phyloP scores from a whole-genome alignment of 2,888 invertebrate species.

The Apotomis turbidana region DNA sequence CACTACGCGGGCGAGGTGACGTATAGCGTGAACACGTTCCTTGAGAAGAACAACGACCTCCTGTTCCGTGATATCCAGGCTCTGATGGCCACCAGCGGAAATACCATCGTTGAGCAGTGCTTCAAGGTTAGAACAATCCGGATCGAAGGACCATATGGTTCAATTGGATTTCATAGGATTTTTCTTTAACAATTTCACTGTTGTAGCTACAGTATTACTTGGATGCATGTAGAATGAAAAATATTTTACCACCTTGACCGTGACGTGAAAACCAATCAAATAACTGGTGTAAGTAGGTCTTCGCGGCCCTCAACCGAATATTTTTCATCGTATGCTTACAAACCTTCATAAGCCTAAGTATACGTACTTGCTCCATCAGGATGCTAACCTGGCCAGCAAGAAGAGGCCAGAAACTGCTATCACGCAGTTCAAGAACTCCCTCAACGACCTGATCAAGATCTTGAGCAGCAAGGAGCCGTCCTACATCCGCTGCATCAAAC shows the following conservation, averaged over 20 bases:
- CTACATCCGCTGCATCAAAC: constrained; percentile 97
- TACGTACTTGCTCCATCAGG: constrained; percentile 60
- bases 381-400: constrained; percentile 85
- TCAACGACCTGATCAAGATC: constrained; percentile 94
- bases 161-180: background rate
- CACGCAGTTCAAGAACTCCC: constrained; percentile 94
- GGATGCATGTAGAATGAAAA: too few relatives aligned
- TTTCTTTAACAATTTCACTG: background rate
- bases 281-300: too few relatives aligned
- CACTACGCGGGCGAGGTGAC: constrained; percentile 98
- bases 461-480: constrained; percentile 97
- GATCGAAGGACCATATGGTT: constrained; percentile 7
- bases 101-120: constrained; percentile 71
- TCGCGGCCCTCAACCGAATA: too few relatives aligned
- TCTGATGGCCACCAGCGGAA: constrained; percentile 87
- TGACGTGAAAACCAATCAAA: too few relatives aligned
- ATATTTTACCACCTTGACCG: too few relatives aligned
- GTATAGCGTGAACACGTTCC: constrained; percentile 92
- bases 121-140: constrained; percentile 63
- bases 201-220: too few relatives aligned
- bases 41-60: constrained; percentile 97
- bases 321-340: too few relatives aligned
- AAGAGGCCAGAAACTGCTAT: constrained; percentile 95
- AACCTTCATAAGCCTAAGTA: background rate
- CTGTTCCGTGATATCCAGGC: constrained; percentile 94